A percentile compares a stretch with the other conserved stretches of the same genome.
phyloP scores from a whole-genome alignment of 2,113 vertebrate species.

The Halichoerus grypus region DNA sequence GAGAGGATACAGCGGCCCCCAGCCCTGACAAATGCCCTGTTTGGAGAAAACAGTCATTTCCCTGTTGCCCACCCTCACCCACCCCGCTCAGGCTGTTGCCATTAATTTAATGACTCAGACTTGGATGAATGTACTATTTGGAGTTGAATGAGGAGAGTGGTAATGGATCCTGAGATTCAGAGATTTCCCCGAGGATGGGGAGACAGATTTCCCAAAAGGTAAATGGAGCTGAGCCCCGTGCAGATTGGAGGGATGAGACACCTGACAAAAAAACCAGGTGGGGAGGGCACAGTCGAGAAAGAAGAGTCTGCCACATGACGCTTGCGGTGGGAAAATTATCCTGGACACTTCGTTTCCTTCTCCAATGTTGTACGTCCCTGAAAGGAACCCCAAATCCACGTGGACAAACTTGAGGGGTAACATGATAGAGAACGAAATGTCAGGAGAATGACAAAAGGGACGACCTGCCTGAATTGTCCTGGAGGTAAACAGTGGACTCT shows the following conservation, averaged over 20 bases:
- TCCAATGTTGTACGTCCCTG: not conserved
- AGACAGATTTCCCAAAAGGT: not conserved
- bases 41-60: not conserved
- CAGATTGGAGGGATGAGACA: not conserved
- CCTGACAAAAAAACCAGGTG: not conserved
- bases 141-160: not conserved
- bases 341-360: not conserved
- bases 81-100: not conserved
- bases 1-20: not conserved
- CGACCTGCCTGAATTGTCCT: not conserved
- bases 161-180: not conserved
- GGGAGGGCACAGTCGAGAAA: not conserved
- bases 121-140: not conserved
- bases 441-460: not conserved
- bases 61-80: not conserved
- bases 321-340: not conserved
- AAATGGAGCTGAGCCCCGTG: not conserved
- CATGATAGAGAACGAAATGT: not conserved
- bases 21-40: not conserved
- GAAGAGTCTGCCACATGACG: not conserved
- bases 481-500: not conserved
- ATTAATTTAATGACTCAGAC: not conserved
- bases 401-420: not conserved
- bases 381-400: not conserved
- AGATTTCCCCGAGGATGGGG: not conserved